Base-by-base conservation (phyloP, 2,113 vertebrate species). In the Furnarius figulus region DNA sequence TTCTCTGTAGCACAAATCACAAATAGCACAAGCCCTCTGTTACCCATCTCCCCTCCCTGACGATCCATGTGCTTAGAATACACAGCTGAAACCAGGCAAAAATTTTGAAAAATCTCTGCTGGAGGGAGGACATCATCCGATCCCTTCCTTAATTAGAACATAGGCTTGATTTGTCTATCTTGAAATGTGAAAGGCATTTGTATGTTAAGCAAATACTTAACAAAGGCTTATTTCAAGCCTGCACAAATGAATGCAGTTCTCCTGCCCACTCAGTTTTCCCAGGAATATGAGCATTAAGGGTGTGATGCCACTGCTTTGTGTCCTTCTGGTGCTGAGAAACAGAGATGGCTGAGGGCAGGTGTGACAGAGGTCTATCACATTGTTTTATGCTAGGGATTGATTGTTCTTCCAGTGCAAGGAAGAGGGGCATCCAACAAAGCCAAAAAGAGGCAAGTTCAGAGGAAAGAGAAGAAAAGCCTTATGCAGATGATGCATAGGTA, bases 121-220 rank as follows among this genome's bases (percentile, higher is more conserved):
- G 59, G 22, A 84, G 35, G 11, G 27, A 90, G 68, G 28, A 49
- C 40, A 44, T 88, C 18, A 85, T 87, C 44, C 62, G 85, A 88
- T 90, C 55, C 63, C 63, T 91, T 96, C 85, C 50, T 93, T 91
- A 76, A 92, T 95, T 81, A 94, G 83, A 73, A 77, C 7, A 4
- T 65, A 40, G 10, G 19, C 44, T 74, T 71, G 50, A 81, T 91
- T 95, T 95, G 46, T 78, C 83, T 63, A 3, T 67, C 89, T 63
- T 56, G 83, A 93, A 84, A 84, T 6, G 14, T 74, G 79, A 83
- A 74, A 92, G 55, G 58, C 78, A 82, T 91, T 96, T 89, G 62
- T 82, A 65, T 59, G 68, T 90, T 84, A 81, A 91, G 70, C 55
- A 95, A 90, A 74, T 84, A 58, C 86, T 85, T 86, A 63, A 44